phyloP scores from a whole-genome alignment of 2,888 invertebrate genomes.

The Helleia helle region DNA sequence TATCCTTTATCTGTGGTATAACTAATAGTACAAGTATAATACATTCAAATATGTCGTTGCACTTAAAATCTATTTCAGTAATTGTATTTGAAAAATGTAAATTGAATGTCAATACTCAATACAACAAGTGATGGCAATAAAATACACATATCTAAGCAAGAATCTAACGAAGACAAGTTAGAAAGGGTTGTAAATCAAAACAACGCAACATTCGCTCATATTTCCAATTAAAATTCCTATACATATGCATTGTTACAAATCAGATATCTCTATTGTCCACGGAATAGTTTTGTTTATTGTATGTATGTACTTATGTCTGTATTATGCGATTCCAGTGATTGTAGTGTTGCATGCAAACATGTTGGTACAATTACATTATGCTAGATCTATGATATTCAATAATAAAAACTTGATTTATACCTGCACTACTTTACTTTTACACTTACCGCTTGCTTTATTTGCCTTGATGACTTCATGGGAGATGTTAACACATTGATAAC shows the following conservation, averaged over 20 bases:
- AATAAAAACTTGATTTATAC: conserved; percentile 19
- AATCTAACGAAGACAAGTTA: conserved; percentile 28
- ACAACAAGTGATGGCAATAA: not conserved
- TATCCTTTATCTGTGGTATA: too few species aligned
- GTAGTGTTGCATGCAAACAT: conserved; percentile 39
- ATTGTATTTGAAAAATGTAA: too few species aligned
- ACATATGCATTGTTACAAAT: conserved; percentile 57
- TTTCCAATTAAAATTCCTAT: conserved; percentile 68
- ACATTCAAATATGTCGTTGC: too few species aligned
- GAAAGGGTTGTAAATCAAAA: conserved; percentile 44
- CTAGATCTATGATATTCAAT: conserved; percentile 18
- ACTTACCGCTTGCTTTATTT: conserved; percentile 13
- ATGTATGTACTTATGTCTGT: conserved; percentile 25
- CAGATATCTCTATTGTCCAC: conserved; percentile 64
- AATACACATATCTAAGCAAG: conserved; percentile 14
- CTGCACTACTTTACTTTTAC: conserved; percentile 8
- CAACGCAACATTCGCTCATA: conserved; percentile 48
- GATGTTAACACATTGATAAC: conserved; percentile 4
- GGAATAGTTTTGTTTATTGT: conserved; percentile 44
- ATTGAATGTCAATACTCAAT: not conserved
- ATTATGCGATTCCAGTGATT: conserved; percentile 50
- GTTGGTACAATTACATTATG: conserved; percentile 16
- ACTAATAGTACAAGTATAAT: too few species aligned
- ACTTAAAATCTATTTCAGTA: too few species aligned
- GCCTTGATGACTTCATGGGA: conserved; percentile 7